These are phyloP conservation scores for Taeniopygia guttata DNA, from an alignment of 2,797 vertebrate species.

Conservation along the genomic window DNA sequence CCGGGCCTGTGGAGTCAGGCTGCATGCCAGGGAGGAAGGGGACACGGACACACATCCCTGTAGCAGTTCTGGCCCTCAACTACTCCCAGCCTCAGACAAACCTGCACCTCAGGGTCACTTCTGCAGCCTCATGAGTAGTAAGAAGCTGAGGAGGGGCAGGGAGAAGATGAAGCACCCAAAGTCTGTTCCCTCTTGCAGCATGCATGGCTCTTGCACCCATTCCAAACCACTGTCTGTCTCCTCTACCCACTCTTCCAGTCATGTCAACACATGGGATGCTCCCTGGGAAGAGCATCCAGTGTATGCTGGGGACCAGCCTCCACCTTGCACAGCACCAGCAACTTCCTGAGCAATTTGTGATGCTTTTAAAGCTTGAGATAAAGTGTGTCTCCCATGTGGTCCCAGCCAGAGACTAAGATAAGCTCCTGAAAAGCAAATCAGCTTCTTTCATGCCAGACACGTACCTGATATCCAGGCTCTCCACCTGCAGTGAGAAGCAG, in stretches of 20 bases:
- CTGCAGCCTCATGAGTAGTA: neutral
- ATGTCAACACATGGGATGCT: fast-evolving
- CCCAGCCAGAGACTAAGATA: slow-evolving; percentile 34
- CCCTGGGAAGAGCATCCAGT: neutral
- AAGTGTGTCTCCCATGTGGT: neutral
- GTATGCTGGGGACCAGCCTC: neutral
- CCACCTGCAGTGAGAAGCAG: slow-evolving; percentile 74
- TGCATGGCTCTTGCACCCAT: fast-evolving
- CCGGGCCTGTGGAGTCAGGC: neutral
- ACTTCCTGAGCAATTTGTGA: neutral
- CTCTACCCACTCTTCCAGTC: neutral
- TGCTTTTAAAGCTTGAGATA: neutral
- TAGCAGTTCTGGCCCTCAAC: neutral
- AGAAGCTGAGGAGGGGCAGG: neutral
- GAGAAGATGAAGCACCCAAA: neutral
- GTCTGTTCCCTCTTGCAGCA: neutral
- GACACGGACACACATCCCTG: fast-evolving
- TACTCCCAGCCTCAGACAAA: neutral
- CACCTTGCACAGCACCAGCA: neutral
- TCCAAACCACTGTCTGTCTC: fast-evolving
- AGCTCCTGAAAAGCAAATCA: neutral
- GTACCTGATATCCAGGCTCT: slow-evolving; percentile 78
- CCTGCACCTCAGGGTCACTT: neutral
- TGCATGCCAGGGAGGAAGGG: neutral
- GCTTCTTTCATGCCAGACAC: slow-evolving; percentile 35